These are phyloP conservation scores for Poeciliopsis prolifica DNA, from an alignment of 2,113 vertebrate species.

Conservation along the genomic window DNA sequence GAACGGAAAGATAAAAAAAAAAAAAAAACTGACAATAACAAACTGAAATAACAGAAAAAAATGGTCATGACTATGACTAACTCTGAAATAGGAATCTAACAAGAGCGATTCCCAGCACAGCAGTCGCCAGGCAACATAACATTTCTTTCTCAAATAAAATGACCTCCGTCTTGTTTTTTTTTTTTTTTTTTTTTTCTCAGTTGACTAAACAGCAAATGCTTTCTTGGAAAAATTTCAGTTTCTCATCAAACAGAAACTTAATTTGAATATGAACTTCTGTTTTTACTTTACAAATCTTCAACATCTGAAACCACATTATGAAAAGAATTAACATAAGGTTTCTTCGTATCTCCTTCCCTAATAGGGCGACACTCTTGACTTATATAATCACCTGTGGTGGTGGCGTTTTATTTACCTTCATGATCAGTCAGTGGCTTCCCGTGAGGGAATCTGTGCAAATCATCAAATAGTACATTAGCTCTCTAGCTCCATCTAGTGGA, in stretches of 20 bases:
- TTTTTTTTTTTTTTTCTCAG: neutral
- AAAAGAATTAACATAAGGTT: neutral
- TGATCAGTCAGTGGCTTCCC: neutral
- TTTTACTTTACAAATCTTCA: neutral
- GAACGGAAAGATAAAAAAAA: neutral
- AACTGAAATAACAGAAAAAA: too few species aligned
- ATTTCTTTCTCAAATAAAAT: neutral
- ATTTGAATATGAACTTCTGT: slow-evolving; percentile 4
- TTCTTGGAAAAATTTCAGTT: neutral
- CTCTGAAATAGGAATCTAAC: neutral
- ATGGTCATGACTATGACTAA: neutral
- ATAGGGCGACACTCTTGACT: neutral
- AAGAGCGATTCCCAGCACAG: neutral
- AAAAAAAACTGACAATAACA: neutral
- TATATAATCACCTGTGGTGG: neutral
- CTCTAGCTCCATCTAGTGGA: slow-evolving; percentile 53
- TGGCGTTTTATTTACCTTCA: neutral
- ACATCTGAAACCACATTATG: neutral
- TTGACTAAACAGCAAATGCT: neutral
- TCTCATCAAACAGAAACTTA: neutral
- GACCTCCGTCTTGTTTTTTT: neutral
- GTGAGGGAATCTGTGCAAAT: neutral
- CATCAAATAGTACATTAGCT: neutral
- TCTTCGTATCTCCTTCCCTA: neutral
- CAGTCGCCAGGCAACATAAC: neutral